A percentile compares a stretch with the other conserved stretches of the same genome.
phyloP scores from a whole-genome alignment of 2,888 invertebrate genomes.

The Ommatoiulus sabulosus region DNA sequence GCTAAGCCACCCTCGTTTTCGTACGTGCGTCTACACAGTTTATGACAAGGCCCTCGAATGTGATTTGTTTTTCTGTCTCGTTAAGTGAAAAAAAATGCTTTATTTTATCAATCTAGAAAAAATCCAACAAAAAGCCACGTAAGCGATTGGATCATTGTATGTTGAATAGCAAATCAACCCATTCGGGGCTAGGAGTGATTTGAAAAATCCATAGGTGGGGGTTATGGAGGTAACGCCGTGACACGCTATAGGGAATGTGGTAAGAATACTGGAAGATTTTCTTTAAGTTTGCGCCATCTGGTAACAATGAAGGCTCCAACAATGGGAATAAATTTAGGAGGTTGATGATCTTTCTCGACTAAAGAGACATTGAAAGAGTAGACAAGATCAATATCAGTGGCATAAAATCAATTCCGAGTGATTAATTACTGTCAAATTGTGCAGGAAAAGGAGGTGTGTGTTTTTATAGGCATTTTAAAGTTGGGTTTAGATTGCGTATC shows the following conservation, averaged over 20 bases:
- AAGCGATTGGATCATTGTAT: constrained; percentile 48
- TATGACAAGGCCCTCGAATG: constrained; percentile 34
- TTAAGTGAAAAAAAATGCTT: constrained; percentile 28
- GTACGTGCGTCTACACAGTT: not conserved
- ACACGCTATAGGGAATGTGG: constrained; percentile 50
- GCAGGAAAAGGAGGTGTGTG: constrained; percentile 53
- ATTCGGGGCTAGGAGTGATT: constrained; percentile 44
- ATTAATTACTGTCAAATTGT: constrained; percentile 58
- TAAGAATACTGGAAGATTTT: constrained; percentile 53
- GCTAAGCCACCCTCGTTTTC: constrained; percentile 32
- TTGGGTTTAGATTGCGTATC: constrained; percentile 47
- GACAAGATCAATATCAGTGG: constrained; percentile 57
- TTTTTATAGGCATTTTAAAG: constrained; percentile 49
- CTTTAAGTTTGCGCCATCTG: constrained; percentile 48
- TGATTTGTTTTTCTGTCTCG: constrained; percentile 48
- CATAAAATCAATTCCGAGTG: constrained; percentile 58
- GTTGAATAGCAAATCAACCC: constrained; percentile 48
- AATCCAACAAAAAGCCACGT: constrained; percentile 4
- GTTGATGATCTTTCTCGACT: constrained; percentile 57
- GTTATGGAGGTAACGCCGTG: constrained; percentile 49
- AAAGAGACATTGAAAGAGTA: constrained; percentile 57
- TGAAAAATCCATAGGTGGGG: constrained; percentile 41
- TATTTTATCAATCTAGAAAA: constrained; percentile 48
- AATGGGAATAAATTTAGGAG: constrained; percentile 52
- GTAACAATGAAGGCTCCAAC: constrained; percentile 52